Percentiles rank a stretch among this genome's conserved stretches.
These are phyloP conservation scores for Elmis aenea DNA, from an alignment of 2,888 invertebrate genomes.

Conservation along the genomic window DNA sequence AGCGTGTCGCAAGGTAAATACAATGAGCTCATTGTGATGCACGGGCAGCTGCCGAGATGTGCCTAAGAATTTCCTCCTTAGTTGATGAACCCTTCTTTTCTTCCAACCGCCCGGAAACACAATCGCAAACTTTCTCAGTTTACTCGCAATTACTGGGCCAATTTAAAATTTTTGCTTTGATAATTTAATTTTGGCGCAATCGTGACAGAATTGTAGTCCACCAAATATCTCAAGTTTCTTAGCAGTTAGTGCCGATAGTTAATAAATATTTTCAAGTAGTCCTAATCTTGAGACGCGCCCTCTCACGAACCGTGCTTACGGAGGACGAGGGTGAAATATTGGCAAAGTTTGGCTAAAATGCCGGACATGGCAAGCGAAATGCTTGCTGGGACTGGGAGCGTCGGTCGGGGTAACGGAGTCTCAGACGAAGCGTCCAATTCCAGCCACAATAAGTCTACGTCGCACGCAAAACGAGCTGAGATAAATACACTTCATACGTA, in stretches of 20 bases:
- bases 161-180: slow-evolving; percentile 2
- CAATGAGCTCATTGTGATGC: slow-evolving; percentile 37
- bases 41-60: slow-evolving; percentile 35
- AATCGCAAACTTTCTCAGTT: slow-evolving; percentile 6
- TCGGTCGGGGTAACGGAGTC: slow-evolving; percentile 19
- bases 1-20: slow-evolving; percentile 28
- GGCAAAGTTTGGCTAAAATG: slow-evolving; percentile 38
- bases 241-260: slow-evolving; percentile 9
- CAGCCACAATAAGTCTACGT: slow-evolving; percentile 38
- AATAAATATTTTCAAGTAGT: slow-evolving; percentile 14
- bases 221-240: no score
- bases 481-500: slow-evolving; percentile 39
- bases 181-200: slow-evolving; percentile 15
- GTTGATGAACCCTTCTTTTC: slow-evolving; percentile 32
- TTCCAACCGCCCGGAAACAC: slow-evolving; percentile 11
- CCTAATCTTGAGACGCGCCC: slow-evolving; percentile 16
- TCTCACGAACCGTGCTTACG: slow-evolving; percentile 5
- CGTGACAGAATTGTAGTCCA: no score
- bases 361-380: slow-evolving; percentile 37
- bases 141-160: not conserved
- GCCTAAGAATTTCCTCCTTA: slow-evolving; percentile 33
- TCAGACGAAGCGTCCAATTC: slow-evolving; percentile 33
- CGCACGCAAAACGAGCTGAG: slow-evolving; percentile 37
- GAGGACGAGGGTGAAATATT: slow-evolving; percentile 33
- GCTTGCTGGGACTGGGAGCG: slow-evolving; percentile 27